phyloP scores from a whole-genome alignment of 2,797 vertebrate genomes.

The Spheniscus humboldti region DNA sequence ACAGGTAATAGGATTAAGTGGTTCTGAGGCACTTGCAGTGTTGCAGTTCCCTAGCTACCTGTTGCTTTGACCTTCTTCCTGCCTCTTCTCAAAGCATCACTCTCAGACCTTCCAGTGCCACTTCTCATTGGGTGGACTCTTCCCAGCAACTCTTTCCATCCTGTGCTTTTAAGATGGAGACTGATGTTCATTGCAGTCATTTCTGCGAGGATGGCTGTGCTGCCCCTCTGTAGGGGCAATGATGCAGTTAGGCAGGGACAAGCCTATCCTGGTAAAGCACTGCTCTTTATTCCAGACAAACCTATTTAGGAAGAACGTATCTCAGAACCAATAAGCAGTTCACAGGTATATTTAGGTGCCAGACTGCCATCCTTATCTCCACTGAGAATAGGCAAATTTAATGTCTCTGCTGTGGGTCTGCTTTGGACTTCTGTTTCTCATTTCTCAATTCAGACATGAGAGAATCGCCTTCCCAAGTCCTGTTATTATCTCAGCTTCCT shows the following conservation, averaged over 20 bases:
- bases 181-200: neutral
- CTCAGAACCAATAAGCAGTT: neutral
- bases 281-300: neutral
- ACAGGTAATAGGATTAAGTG: neutral
- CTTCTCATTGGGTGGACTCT: neutral
- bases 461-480: neutral
- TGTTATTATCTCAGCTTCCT: neutral
- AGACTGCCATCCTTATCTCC: neutral
- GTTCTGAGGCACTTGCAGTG: neutral
- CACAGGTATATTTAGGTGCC: neutral
- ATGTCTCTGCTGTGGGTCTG: neutral
- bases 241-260: neutral
- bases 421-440: neutral
- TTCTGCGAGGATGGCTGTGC: neutral
- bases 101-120: neutral
- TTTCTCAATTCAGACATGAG: neutral
- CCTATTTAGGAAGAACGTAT: rapidly evolving
- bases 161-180: neutral
- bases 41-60: neutral
- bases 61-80: neutral
- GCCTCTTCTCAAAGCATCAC: neutral
- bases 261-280: neutral
- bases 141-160: neutral
- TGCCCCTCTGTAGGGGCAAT: neutral
- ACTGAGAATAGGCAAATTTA: neutral